A percentile compares a stretch with the other conserved stretches of the same genome.
Conservation (phyloP, 2,113 vertebrate species). For the Leptodactylus fuscus region DNA sequence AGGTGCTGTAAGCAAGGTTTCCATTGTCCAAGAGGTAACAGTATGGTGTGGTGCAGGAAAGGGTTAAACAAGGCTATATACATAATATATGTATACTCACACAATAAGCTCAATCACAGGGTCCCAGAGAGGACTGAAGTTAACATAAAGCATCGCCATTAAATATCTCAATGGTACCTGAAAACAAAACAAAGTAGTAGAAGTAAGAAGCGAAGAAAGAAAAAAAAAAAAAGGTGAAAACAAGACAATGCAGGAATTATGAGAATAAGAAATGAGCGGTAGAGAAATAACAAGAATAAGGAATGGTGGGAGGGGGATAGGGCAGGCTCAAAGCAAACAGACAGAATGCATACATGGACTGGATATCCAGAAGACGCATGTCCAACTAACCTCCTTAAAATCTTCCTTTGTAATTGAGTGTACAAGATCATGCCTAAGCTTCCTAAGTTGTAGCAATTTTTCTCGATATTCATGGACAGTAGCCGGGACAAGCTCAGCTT, state of each 20-base stretch:
- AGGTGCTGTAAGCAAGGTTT: no score
- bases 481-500: constrained; percentile 91
- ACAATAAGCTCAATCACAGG: constrained; percentile 89
- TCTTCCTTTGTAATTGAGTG: constrained; percentile 76
- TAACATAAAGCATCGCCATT: constrained; percentile 92
- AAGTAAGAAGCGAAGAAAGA: not conserved
- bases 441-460: constrained; percentile 91
- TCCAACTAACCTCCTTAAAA: constrained; percentile 82
- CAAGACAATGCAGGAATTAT: no score
- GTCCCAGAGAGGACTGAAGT: constrained; percentile 94
- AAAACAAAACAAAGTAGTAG: constrained; percentile 19
- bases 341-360: no score
- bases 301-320: no score
- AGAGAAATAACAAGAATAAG: no score
- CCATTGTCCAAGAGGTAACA: no score
- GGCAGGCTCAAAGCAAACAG: not conserved
- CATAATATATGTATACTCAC: constrained; percentile 73
- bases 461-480: constrained; percentile 93
- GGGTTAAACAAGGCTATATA: no score
- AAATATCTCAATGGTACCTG: constrained; percentile 95
- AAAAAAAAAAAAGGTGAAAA: no score
- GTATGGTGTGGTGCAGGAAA: no score
- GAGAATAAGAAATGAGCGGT: no score
- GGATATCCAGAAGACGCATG: not conserved
- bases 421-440: constrained; percentile 88